Base-by-base conservation (phyloP, 2,888 invertebrate genomes). In the Anticlea derivata region DNA sequence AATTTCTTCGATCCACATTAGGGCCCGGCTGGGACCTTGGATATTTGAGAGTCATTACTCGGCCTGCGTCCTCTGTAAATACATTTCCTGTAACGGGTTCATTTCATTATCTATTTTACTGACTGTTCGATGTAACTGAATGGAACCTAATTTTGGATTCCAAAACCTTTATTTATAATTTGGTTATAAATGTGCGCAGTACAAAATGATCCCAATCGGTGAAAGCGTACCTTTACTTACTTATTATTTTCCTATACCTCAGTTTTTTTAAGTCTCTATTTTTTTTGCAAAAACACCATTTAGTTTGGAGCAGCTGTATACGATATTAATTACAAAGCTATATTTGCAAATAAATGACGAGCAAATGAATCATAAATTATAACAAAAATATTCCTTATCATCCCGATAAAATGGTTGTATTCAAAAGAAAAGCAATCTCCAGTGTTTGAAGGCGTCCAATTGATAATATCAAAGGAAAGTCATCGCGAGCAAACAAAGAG, bases 1-100 rank as follows among this genome's bases (percentile, higher is more conserved):
- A 74, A 75, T 58, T 75, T 70, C 68, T 65, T 66, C 68, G 35
- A 66, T 65, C 68, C 65, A 37, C 48, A 39, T 55, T 24, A 46
- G 34, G 26, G 7, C 68, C 62, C 63, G 61, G 58, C 60, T 61
- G 57, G 65, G 60, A 59, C 57, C 58, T 52, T 47, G 55, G 60
- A 34, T 43, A 31, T 43, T 29, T 51, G 45, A 34, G n/a, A 27
- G 40, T 41, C 13, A 45, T 44, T 40, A 29, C 26, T 29, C 31
- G 43, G 22, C 12, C 13, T 11, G 8, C 33, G 13, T 6, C 11
- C 7, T 31, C 31, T 31, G 11, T 24, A 44, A 2, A 4, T 38
- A 30, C 39, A 11, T 12, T 24, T 13, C 23, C 22, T 23, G 26
- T 8, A 5, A 39, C 10, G 34, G 5, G 34, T 40, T 46, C 22